phyloP scores from a whole-genome alignment of 35 echinoderm and acorn worm genomes.

The Lytechinus pictus region DNA sequence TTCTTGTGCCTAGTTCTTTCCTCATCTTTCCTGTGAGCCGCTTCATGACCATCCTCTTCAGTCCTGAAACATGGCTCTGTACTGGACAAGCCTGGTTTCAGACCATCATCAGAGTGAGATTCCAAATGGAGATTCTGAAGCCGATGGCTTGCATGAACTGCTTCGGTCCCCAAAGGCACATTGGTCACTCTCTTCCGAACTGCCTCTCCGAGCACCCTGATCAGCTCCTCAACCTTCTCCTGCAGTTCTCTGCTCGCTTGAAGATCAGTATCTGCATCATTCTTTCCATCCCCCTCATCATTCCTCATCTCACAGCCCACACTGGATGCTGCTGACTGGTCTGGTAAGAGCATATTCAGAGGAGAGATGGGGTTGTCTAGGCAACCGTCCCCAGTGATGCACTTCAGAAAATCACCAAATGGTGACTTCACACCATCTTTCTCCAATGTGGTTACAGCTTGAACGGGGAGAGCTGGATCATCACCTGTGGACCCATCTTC shows the following conservation, averaged over 20 bases:
- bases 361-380: neutral
- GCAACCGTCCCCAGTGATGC: neutral
- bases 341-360: neutral
- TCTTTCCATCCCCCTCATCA: neutral
- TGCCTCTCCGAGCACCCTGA: slow-evolving; percentile 69
- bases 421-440: neutral
- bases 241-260: slow-evolving; percentile 43
- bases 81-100: neutral
- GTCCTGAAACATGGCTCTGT: neutral
- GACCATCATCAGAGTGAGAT: neutral
- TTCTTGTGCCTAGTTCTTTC: neutral
- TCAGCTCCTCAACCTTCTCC: slow-evolving; percentile 52
- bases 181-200: slow-evolving; percentile 76
- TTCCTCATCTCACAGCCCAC: neutral
- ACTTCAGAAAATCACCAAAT: neutral
- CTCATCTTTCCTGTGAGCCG: neutral
- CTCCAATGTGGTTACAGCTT: neutral
- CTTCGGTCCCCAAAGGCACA: slow-evolving; percentile 50
- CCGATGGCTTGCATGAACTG: neutral
- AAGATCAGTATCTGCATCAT: neutral
- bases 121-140: neutral
- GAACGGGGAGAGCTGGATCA: neutral
- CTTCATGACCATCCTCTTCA: neutral
- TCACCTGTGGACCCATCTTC: neutral
- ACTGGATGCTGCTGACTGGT: neutral